Conservation (phyloP, 2,797 vertebrate species). For the Eulemur rubriventer region DNA sequence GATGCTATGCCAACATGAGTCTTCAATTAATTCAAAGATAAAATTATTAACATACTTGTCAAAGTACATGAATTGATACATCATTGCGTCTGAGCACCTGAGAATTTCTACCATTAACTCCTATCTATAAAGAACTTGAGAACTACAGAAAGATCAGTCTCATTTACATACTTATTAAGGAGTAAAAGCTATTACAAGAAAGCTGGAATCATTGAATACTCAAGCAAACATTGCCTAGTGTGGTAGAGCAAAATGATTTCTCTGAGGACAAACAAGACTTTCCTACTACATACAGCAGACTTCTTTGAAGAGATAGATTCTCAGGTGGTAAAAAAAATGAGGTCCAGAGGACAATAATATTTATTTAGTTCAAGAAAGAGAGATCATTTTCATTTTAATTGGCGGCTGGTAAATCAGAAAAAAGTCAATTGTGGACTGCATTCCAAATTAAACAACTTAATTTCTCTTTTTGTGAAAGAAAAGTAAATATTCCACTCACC, state of each 20-base stretch:
- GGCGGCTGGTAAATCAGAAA: not conserved
- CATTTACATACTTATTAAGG: constrained; percentile 1
- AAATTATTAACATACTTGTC: constrained; percentile 20
- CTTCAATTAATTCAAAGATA: constrained; percentile 5
- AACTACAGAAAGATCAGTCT: constrained; percentile 15
- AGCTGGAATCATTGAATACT: not conserved
- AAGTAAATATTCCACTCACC: not conserved
- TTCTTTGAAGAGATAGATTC: not conserved
- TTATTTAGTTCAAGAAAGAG: constrained; percentile 38
- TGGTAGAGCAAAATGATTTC: not conserved
- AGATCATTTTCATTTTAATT: constrained; percentile 40
- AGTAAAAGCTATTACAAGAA: not conserved
- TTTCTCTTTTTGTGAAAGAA: constrained; percentile 43
- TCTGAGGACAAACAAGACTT: not conserved
- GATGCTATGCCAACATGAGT: not conserved
- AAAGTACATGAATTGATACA: not conserved
- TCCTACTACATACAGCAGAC: not conserved
- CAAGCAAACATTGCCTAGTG: not conserved
- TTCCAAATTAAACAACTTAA: constrained; percentile 37
- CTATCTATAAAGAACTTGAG: not conserved
- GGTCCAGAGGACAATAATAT: not conserved
- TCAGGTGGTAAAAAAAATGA: not conserved
- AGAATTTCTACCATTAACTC: not conserved
- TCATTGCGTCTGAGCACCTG: not conserved
- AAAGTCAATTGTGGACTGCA: not conserved